Base-by-base conservation (phyloP, 2,113 vertebrate genomes). In the Paracanthobrama guichenoti region DNA sequence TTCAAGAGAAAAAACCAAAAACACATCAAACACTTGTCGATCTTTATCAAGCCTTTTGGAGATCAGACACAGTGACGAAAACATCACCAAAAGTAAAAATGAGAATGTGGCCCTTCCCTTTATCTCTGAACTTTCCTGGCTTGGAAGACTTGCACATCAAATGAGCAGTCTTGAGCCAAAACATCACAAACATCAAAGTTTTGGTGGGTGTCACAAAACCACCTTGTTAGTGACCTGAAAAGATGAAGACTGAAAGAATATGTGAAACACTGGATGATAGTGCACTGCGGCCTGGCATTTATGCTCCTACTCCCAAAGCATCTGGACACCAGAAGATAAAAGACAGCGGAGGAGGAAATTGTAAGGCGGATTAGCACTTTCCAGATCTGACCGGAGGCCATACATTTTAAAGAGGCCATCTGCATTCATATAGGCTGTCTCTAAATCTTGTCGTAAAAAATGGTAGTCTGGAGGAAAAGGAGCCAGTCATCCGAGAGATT, bases 141-240 rank as follows among this genome's bases (percentile, higher is more conserved):
- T 57, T 26, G 3, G n/a, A 79, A 79, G 26, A 64, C 20, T 46
- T 39, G 2, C 31, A 78, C 74, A 69, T 77, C 46, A 84, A 67
- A 67, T 24, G 60, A 78, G 26, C 60, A 53, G 57, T 76, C 44
- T 57, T 31, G 35, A 59, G 28, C 46, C 64, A 44, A 84, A 76
- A 84, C 74, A 66, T 84, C 82, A 77, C 28, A 67, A 80, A 71
- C 66, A 82, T 82, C 83, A 84, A 84, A 78, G 64, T 44, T 71
- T 53, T 31, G 4, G 22, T 9, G 3, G 64, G 46, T 79, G 64
- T 44, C n/a, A 26, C 8, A 39, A 20, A 57, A 78, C 48, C 35
- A 79, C 66, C 48, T 79, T 57, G 80, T 57, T 71, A 79, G 83
- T 79, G 83, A 84, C 83, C 60, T 67, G 10, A 69, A 69, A 69